Conservation (phyloP, 2,888 invertebrate genomes). For the Cosmorhoe ocellata region DNA sequence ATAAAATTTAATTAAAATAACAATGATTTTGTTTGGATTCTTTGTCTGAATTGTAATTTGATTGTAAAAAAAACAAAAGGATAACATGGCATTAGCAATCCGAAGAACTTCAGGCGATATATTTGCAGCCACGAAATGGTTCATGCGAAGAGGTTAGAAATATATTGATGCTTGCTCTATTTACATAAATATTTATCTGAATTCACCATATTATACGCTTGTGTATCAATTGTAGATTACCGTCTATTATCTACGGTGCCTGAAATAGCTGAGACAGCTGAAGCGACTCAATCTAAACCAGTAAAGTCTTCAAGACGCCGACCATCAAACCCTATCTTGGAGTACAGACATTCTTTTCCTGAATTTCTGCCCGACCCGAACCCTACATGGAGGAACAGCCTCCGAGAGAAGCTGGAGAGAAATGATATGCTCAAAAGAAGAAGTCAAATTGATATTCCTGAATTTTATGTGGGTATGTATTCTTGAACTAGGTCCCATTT, state of each 20-base stretch:
- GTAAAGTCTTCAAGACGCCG: slow-evolving; percentile 42
- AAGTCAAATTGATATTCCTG: slow-evolving; percentile 92
- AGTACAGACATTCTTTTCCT: slow-evolving; percentile 89
- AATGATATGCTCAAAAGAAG: slow-evolving; percentile 95
- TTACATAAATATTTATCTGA: too few relatives aligned
- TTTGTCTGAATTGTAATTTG: slow-evolving; percentile 15
- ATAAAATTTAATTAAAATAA: too few relatives aligned
- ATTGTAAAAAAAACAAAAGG: neutral
- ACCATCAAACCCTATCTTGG: slow-evolving; percentile 61
- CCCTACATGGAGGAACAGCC: slow-evolving; percentile 87
- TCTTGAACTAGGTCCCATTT: neutral
- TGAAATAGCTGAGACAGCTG: slow-evolving; percentile 48
- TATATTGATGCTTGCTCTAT: too few relatives aligned
- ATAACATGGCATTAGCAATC: slow-evolving; percentile 59
- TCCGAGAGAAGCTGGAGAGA: slow-evolving; percentile 94
- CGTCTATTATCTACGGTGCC: slow-evolving; percentile 59
- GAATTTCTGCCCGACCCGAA: slow-evolving; percentile 96
- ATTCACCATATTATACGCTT: too few relatives aligned
- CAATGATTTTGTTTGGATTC: neutral
- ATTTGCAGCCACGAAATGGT: slow-evolving; percentile 57
- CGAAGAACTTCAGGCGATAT: slow-evolving; percentile 54
- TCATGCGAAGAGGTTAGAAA: slow-evolving; percentile 67
- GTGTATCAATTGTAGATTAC: slow-evolving; percentile 45
- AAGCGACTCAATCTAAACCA: slow-evolving; percentile 26
- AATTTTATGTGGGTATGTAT: slow-evolving; percentile 96